A percentile compares a stretch with the other conserved stretches of the same genome.
Evolutionary conservation across 1,140 invertebrate species (phyloP).

Genomic region (Pomacea maculata): DNA sequence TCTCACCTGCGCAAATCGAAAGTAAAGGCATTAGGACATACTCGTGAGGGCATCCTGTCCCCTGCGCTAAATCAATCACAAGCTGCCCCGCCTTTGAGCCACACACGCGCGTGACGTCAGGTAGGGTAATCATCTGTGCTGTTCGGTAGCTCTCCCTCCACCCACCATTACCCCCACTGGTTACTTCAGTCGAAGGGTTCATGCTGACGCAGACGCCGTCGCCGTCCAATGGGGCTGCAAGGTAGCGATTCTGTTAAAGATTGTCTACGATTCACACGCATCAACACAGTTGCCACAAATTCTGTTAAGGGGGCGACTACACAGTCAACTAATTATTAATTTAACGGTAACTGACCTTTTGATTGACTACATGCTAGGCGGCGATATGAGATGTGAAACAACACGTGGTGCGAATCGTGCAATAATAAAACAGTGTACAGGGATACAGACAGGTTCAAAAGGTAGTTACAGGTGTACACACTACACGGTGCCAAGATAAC

Average conservation of each 20-base stretch:
- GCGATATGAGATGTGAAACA: too few species aligned
- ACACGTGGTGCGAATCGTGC: too few species aligned
- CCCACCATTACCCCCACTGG: not conserved
- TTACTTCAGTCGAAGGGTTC: not conserved
- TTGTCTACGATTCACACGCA: not conserved
- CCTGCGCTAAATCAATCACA: slow-evolving; percentile 29
- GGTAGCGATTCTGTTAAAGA: not conserved
- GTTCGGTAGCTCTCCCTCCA: slow-evolving; percentile 36
- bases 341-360: too few species aligned
- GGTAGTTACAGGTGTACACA: too few species aligned
- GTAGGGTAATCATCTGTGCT: slow-evolving; percentile 33
- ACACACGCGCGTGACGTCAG: slow-evolving; percentile 25
- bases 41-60: slow-evolving; percentile 32
- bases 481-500: too few species aligned
- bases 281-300: not conserved
- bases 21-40: slow-evolving; percentile 33
- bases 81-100: slow-evolving; percentile 25
- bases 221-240: not conserved
- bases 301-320: too few species aligned
- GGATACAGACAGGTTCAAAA: too few species aligned
- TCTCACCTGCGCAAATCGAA: slow-evolving; percentile 19
- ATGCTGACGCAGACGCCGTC: not conserved
- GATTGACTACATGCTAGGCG: too few species aligned
- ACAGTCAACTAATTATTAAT: too few species aligned
- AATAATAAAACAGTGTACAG: too few species aligned